Base-by-base conservation (phyloP, 2,797 vertebrate species). In the Gymnodraco acuticeps region DNA sequence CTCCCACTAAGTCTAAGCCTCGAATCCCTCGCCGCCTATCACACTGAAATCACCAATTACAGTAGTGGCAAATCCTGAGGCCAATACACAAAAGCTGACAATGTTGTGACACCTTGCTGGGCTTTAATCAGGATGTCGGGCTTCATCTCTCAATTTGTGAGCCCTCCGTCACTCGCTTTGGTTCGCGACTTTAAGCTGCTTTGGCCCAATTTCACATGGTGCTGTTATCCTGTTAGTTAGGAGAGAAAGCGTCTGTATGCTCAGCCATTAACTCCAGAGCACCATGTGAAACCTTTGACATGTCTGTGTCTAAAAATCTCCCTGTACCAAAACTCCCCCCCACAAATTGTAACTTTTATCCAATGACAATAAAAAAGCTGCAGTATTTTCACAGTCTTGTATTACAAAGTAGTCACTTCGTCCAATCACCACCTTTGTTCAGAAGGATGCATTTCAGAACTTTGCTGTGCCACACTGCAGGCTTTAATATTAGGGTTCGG, bases 1-100 rank as follows among this genome's bases (percentile, higher is more conserved):
- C 85, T 75, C 86, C 83, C 85, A 84, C 83, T 71, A 80, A 88
- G 78, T 58, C 75, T 81, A 88, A 89, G 81, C 86, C 86, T 78
- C 0, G 5, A 65, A 86, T 82, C 75, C 73, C 73, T 79, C 16
- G 58, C 59, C 45, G 64, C 75, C 85, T 60, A 84, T 91, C 83
- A 78, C 56, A 76, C 81, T 79, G 52, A 88, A 89, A 91, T 92
- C 81, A 88, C 87, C 93, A 94, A 93, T 95, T 94, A 94, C 93
- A 74, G 89, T 91, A 90, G 89, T 88, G 70, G 86, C 70, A 80
- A 88, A 92, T 83, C 74, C 85, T 42, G 74, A 63, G n/a, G 68
- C 79, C 78, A 76, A 78, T 85, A 84, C 79, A 89, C 82, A 86
- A 72, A 74, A 75, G 65, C 80, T 73, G 78, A 79, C 66, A 69